A percentile compares a stretch with the other conserved stretches of the same genome.
Evolutionary conservation across 2,888 invertebrate genomes (phyloP).

Genomic region (Agyllia agylla): DNA sequence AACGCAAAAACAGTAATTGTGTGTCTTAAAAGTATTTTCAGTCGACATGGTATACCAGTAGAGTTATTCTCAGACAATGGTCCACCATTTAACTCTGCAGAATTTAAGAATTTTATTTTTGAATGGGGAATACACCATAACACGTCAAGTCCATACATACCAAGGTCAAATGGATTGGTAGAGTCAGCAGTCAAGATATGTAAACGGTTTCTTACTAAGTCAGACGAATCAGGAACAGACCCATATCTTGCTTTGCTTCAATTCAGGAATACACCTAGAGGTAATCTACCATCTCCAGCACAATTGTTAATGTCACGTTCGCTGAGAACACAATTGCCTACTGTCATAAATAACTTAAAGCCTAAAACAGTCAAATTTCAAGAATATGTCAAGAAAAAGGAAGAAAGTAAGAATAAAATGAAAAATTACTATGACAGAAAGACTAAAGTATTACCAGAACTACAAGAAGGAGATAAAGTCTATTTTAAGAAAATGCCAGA

Average conservation of each 20-base stretch:
- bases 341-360: slow-evolving; percentile 57
- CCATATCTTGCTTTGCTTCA: slow-evolving; percentile 67
- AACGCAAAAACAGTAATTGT: not conserved
- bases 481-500: not conserved
- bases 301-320: slow-evolving; percentile 68
- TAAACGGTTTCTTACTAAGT: slow-evolving; percentile 51
- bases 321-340: slow-evolving; percentile 59
- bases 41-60: slow-evolving; percentile 64
- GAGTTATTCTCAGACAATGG: slow-evolving; percentile 70
- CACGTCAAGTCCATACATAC: slow-evolving; percentile 65
- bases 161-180: slow-evolving; percentile 64
- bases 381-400: not conserved
- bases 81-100: slow-evolving; percentile 66
- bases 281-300: slow-evolving; percentile 69
- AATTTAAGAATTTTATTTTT: slow-evolving; percentile 59
- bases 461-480: not conserved
- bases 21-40: not conserved
- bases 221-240: slow-evolving; percentile 41
- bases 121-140: slow-evolving; percentile 36
- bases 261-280: slow-evolving; percentile 68
- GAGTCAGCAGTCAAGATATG: slow-evolving; percentile 54
- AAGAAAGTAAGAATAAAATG: not conserved
- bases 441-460: not conserved
- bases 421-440: not conserved
- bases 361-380: not conserved